These are phyloP conservation scores for Hyposmocoma kahamanoa DNA, from an alignment of 1,140 invertebrate genomes.

Conservation along the genomic window DNA sequence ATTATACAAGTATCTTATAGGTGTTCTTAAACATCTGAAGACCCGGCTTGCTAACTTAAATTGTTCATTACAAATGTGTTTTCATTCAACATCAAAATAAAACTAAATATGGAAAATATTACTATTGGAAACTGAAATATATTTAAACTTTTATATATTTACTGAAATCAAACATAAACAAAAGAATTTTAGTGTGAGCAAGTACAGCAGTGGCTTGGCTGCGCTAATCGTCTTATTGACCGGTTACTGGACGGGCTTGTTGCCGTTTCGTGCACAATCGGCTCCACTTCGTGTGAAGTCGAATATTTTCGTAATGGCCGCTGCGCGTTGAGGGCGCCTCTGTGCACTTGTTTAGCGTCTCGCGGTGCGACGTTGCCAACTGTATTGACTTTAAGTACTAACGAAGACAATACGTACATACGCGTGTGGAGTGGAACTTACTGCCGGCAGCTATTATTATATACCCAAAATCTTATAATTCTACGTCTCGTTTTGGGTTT, in stretches of 20 bases:
- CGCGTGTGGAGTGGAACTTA: constrained; percentile 63
- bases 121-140: no score
- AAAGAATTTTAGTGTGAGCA: constrained; percentile 39
- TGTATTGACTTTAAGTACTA: constrained; percentile 69
- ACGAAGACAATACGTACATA: constrained; percentile 70
- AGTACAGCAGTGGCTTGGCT: constrained; percentile 36
- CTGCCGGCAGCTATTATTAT: constrained; percentile 62
- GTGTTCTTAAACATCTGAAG: no score
- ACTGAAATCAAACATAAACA: no score
- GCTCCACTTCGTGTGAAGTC: constrained; percentile 49
- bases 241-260: constrained; percentile 67
- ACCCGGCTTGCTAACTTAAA: no score
- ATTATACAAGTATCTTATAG: no score
- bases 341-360: constrained; percentile 71
- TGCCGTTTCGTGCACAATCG: constrained; percentile 65
- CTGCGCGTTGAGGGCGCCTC: constrained; percentile 70
- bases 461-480: constrained; percentile 32
- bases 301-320: constrained; percentile 51
- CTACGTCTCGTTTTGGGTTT: constrained; percentile 21
- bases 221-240: constrained; percentile 73
- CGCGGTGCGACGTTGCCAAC: constrained; percentile 71
- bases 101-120: no score
- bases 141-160: no score
- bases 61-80: no score
- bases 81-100: no score